phyloP scores from a whole-genome alignment of 2,888 invertebrate species.

The Sinhomidia bicolor region DNA sequence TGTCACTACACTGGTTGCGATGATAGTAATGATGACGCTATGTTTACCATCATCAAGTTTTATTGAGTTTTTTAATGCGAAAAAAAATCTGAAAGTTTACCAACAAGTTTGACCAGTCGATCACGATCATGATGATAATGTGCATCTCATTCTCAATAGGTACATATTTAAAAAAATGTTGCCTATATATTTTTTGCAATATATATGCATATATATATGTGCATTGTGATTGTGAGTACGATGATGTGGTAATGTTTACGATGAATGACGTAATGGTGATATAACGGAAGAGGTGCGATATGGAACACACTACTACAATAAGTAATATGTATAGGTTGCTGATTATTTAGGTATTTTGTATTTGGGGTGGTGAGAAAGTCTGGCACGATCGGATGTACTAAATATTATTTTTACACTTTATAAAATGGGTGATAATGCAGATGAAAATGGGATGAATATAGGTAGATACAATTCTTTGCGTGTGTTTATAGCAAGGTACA shows the following conservation, averaged over 20 bases:
- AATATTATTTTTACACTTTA: not conserved
- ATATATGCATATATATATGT: not conserved
- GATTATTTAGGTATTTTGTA: not conserved
- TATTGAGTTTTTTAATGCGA: not conserved
- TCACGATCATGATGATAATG: conserved; percentile 6
- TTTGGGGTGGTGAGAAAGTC: not conserved
- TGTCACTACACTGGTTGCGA: not conserved
- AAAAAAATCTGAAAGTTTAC: conserved; percentile 61
- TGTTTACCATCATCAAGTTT: not conserved
- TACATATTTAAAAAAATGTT: not conserved
- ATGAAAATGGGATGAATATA: not conserved
- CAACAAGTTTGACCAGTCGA: conserved; percentile 64
- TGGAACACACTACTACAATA: not conserved
- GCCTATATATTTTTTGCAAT: not conserved
- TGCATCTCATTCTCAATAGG: not conserved
- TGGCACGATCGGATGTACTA: not conserved
- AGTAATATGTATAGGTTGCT: too few species aligned
- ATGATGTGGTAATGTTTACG: conserved; percentile 17
- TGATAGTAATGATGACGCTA: not conserved
- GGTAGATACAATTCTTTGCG: too few species aligned
- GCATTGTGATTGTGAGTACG: not conserved
- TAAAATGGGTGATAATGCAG: not conserved
- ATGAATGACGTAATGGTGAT: conserved; percentile 14
- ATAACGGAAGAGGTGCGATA: conserved; percentile 36
- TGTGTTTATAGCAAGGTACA: too few species aligned